Conservation (phyloP, 1,140 invertebrate species). For the Thalassaphorura encarpata region DNA sequence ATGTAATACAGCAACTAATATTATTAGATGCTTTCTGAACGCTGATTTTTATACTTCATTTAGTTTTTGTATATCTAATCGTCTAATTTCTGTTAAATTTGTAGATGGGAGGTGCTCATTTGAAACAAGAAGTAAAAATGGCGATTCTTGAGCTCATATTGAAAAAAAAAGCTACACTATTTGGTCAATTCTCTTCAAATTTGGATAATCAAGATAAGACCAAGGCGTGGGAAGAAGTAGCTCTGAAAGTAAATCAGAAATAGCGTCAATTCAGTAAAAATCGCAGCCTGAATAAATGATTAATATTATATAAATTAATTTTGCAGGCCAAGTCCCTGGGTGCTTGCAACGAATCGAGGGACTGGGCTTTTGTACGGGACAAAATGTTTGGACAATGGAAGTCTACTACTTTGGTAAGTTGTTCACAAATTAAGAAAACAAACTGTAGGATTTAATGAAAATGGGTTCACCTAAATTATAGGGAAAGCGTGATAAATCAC, state of each 20-base stretch:
- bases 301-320: not conserved
- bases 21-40: no score
- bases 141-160: no score
- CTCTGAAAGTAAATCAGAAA: not conserved
- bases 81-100: no score
- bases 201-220: not conserved
- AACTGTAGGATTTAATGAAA: no score
- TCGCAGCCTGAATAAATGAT: not conserved
- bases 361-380: not conserved
- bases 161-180: no score
- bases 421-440: no score
- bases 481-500: conserved; percentile 2
- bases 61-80: no score
- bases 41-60: no score
- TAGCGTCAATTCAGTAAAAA: not conserved
- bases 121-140: no score
- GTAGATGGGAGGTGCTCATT: no score
- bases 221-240: not conserved
- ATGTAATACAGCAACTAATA: no score
- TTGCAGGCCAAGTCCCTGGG: not conserved
- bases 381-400: not conserved
- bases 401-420: not conserved
- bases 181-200: not conserved
- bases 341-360: not conserved
- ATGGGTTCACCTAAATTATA: no score